These are phyloP conservation scores for Eurytoma adleriae DNA, from an alignment of 2,888 invertebrate species.

Conservation along the genomic window DNA sequence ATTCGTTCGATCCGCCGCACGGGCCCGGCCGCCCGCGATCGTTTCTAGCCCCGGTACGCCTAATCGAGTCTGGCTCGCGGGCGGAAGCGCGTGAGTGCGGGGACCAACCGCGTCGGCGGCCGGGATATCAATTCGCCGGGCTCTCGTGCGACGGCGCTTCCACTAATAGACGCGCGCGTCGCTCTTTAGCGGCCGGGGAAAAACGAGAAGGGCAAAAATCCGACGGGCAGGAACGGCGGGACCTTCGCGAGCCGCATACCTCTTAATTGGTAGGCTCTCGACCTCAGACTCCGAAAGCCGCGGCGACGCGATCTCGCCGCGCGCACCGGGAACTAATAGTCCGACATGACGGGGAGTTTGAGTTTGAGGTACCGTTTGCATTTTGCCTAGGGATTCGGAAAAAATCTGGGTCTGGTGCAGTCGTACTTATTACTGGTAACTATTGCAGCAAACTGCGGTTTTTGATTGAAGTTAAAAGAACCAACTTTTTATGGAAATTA, in stretches of 20 bases:
- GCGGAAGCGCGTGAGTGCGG: slow-evolving; percentile 58
- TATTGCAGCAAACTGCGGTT: no score
- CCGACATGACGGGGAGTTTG: no score
- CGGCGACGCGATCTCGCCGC: no score
- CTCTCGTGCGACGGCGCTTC: slow-evolving; percentile 64
- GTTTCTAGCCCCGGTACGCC: slow-evolving; percentile 38
- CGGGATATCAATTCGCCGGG: slow-evolving; percentile 72
- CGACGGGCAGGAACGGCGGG: slow-evolving; percentile 37
- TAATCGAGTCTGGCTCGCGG: slow-evolving; percentile 59
- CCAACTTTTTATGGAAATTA: no score
- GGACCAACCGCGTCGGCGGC: slow-evolving; percentile 59
- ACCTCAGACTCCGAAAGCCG: neutral
- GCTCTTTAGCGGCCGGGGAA: slow-evolving; percentile 57
- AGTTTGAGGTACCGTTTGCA: no score
- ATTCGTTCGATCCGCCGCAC: neutral
- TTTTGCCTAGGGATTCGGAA: no score
- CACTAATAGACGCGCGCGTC: slow-evolving; percentile 74
- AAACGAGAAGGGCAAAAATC: slow-evolving; percentile 40
- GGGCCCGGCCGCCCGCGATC: no score
- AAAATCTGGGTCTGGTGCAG: neutral
- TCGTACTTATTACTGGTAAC: no score
- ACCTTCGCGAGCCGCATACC: slow-evolving; percentile 70
- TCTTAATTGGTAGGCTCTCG: slow-evolving; percentile 73
- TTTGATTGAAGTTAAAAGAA: no score
- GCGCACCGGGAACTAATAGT: no score